A percentile compares a stretch with the other conserved stretches of the same genome.
phyloP scores from a whole-genome alignment of 2,888 invertebrate genomes.

The Acrocera orbiculus region DNA sequence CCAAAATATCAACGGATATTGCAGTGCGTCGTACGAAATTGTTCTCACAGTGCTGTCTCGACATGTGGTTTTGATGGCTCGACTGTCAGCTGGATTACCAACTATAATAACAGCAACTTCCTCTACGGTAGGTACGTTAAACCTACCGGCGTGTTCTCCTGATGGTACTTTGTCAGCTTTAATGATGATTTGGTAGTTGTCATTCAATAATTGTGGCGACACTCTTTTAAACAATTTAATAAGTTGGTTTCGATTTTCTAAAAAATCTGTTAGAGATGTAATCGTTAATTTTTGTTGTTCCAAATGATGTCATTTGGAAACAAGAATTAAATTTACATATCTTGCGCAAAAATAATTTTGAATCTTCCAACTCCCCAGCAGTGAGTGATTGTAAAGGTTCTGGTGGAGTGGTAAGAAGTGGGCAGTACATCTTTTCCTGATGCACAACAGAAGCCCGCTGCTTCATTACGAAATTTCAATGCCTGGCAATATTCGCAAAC shows the following conservation, averaged over 20 bases:
- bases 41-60: neutral
- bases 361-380: constrained; percentile 7
- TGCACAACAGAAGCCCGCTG: constrained; percentile 7
- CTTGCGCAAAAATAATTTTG: too few species aligned
- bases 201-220: constrained; percentile 1
- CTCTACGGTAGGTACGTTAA: too few species aligned
- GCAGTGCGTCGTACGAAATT: neutral
- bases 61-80: neutral
- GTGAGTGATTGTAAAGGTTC: constrained; percentile 11
- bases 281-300: too few species aligned
- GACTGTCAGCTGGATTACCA: neutral
- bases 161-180: neutral
- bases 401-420: constrained; percentile 13
- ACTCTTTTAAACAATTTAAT: constrained; percentile 1
- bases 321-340: too few species aligned
- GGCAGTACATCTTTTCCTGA: too few species aligned
- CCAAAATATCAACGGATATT: neutral
- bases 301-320: too few species aligned
- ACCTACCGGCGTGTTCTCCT: neutral
- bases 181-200: neutral
- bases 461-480: neutral
- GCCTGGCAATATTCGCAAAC: neutral
- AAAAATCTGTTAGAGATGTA: too few species aligned
- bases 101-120: neutral
- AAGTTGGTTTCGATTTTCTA: neutral